Conservation (phyloP, 1,140 invertebrate species). For the Cotesia vestalis region DNA sequence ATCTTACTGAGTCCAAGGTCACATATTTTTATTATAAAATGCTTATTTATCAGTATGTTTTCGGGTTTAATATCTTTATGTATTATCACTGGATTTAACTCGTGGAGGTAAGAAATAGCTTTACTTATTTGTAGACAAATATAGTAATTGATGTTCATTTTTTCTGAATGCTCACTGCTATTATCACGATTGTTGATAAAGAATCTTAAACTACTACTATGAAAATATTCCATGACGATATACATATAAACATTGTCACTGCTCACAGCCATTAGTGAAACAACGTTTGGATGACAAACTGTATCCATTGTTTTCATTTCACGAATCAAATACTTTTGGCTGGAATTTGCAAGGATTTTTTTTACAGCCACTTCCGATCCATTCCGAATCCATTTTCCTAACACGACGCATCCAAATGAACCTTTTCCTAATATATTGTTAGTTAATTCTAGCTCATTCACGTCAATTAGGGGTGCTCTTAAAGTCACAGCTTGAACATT, state of each 20-base stretch:
- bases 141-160: constrained; percentile 9
- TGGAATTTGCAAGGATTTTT: background rate
- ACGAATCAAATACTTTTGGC: constrained; percentile 6
- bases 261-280: constrained; percentile 18
- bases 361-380: constrained; percentile 18
- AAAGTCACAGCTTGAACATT: background rate
- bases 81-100: background rate
- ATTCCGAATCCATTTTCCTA: background rate
- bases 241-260: background rate
- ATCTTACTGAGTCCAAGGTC: constrained; percentile 24
- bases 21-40: constrained; percentile 21
- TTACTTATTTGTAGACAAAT: constrained; percentile 21
- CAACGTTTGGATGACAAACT: constrained; percentile 15
- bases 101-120: constrained; percentile 26
- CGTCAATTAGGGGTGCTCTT: background rate
- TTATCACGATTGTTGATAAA: constrained; percentile 1
- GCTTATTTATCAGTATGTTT: constrained; percentile 27
- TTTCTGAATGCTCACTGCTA: background rate
- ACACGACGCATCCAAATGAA: background rate
- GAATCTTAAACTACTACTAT: constrained; percentile 12
- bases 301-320: background rate
- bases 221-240: constrained; percentile 27
- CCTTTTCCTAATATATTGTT: background rate
- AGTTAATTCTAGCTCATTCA: background rate
- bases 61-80: constrained; percentile 32